These are phyloP conservation scores for Spialia ferax DNA, from an alignment of 2,888 invertebrate genomes.

Conservation along the genomic window DNA sequence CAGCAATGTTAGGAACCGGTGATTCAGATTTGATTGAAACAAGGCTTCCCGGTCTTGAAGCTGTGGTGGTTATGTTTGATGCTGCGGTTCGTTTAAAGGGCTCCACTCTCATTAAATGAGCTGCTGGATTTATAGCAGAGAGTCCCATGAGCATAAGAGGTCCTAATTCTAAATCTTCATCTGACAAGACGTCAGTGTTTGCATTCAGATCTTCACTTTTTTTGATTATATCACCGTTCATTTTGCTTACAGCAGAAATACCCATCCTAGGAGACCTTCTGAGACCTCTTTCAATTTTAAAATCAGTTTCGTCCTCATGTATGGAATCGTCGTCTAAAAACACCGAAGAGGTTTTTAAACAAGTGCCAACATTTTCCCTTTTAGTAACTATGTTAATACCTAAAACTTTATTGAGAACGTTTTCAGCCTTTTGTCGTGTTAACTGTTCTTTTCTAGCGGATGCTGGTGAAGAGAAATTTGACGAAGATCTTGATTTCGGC, in stretches of 20 bases:
- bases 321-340: slow-evolving; percentile 78
- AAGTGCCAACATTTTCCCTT: slow-evolving; percentile 75
- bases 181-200: slow-evolving; percentile 70
- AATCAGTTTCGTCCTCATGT: slow-evolving; percentile 75
- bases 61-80: slow-evolving; percentile 60
- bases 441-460: slow-evolving; percentile 76
- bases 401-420: slow-evolving; percentile 79
- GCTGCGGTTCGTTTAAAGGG: slow-evolving; percentile 78
- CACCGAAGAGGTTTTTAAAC: slow-evolving; percentile 77
- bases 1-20: slow-evolving; percentile 90
- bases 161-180: slow-evolving; percentile 88
- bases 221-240: slow-evolving; percentile 80
- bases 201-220: slow-evolving; percentile 78
- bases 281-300: slow-evolving; percentile 75
- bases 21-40: slow-evolving; percentile 74
- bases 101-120: slow-evolving; percentile 87
- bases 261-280: slow-evolving; percentile 80
- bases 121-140: slow-evolving; percentile 88
- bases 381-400: slow-evolving; percentile 80
- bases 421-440: slow-evolving; percentile 81
- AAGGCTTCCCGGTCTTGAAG: slow-evolving; percentile 81
- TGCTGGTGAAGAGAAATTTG: slow-evolving; percentile 71
- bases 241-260: slow-evolving; percentile 78
- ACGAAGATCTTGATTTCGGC: slow-evolving; percentile 68
- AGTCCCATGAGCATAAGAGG: slow-evolving; percentile 90